Evolutionary conservation across 1,140 invertebrate species (phyloP), one percentile per base, ranked within the genome.

Genomic region (Andricus grossulariae): DNA sequence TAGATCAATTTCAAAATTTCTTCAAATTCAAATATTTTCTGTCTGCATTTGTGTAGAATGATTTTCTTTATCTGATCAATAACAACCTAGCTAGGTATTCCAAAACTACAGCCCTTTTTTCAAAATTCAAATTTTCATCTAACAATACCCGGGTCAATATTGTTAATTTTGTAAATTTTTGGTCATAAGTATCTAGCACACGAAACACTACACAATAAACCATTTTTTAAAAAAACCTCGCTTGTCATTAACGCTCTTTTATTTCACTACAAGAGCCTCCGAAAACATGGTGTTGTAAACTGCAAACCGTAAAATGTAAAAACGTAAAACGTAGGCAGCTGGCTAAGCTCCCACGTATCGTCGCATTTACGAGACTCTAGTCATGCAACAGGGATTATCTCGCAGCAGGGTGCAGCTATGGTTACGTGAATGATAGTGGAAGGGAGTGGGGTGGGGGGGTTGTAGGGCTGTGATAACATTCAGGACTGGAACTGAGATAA

Each of bases 301-400:
- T 13, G 25, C n/a, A 66, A 39, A 66, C 45, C 21, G 15, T 66
- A 39, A 45, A 39, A 39, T 25, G 57, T 66, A 32, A 16, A n/a
- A 66, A 39, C 60, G 39, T 45, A 45, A 45, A 45, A 45, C 8
- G 39, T 45, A 32, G 57, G 32, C 57, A 66, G 60, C 60, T 45
- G 60, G 21, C 60, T 66, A 32, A 66, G 21, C 60, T 66, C 60
- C 10, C 60, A 66, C 60, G 60, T 66, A 66, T 66, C 60, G 60
- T 66, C 32, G 60, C 32, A 66, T 66, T 60, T 60, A 60, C 57
- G 57, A 60, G 25, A 25, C 57, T 25, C 57, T 4, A 66, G 25
- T 39, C 60, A 66, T 66, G 60, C 60, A 66, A 66, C 25, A 66
- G 60, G 32, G 60, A 66, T 66, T 66, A 66, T 66, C 60, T 66